Percentiles rank a stretch among this genome's conserved stretches.
Evolutionary conservation across 2,888 invertebrate species (phyloP).

Genomic region (Macropis europaea): DNA sequence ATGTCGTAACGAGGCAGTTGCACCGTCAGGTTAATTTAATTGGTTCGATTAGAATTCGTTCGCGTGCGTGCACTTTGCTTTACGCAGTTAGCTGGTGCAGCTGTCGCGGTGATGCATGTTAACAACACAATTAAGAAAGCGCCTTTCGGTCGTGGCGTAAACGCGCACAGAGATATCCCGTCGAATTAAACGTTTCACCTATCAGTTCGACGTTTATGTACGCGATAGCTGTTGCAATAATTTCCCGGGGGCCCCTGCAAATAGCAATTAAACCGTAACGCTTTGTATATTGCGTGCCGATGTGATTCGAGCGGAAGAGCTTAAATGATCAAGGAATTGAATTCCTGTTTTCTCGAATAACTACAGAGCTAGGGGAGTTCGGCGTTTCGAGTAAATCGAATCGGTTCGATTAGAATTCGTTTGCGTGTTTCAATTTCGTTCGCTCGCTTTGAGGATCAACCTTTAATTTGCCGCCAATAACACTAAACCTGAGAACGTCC

Average conservation of each 20-base stretch:
- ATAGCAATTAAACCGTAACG: too few species aligned
- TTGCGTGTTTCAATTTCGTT: slow-evolving; percentile 66
- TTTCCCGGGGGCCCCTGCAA: too few species aligned
- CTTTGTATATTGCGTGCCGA: too few species aligned
- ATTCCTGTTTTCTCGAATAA: too few species aligned
- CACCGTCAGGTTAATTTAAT: slow-evolving; percentile 61
- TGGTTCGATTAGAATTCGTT: slow-evolving; percentile 61
- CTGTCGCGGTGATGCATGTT: slow-evolving; percentile 18
- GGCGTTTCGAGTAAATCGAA: slow-evolving; percentile 20
- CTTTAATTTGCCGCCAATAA: slow-evolving; percentile 72
- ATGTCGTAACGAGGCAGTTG: slow-evolving; percentile 37
- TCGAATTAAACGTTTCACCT: slow-evolving; percentile 2
- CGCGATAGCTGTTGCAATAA: too few species aligned
- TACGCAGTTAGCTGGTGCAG: slow-evolving; percentile 3
- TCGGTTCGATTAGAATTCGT: slow-evolving; percentile 44
- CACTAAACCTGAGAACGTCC: slow-evolving; percentile 67
- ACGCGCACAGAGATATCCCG: neutral
- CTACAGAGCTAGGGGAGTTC: neutral
- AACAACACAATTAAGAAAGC: slow-evolving; percentile 36
- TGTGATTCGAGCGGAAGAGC: too few species aligned
- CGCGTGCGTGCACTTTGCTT: slow-evolving; percentile 31
- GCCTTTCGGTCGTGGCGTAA: slow-evolving; percentile 4
- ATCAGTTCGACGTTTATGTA: too few species aligned
- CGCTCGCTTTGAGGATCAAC: slow-evolving; percentile 67
- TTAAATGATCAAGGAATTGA: too few species aligned